phyloP scores from a whole-genome alignment of 2,113 vertebrate genomes.

The Pseudois nayaur region DNA sequence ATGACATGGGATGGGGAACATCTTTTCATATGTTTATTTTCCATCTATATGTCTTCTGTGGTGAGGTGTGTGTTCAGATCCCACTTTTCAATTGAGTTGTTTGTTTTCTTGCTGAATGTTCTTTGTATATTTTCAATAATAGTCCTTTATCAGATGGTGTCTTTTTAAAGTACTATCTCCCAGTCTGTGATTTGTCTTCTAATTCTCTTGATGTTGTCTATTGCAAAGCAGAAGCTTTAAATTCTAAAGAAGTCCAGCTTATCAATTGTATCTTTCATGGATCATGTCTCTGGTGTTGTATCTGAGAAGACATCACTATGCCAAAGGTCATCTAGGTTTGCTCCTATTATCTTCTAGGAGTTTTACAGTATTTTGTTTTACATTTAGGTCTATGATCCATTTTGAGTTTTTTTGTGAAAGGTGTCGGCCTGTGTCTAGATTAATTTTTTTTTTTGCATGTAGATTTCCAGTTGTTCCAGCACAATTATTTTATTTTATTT shows the following conservation, averaged over 20 bases:
- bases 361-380: not conserved
- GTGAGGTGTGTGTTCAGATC: not conserved
- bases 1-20: not conserved
- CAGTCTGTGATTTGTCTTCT: not conserved
- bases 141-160: not conserved
- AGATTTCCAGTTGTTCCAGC: not conserved
- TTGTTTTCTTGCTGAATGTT: not conserved
- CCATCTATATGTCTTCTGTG: not conserved
- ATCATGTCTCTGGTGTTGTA: not conserved
- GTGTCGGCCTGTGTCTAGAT: not conserved
- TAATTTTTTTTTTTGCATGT: not conserved
- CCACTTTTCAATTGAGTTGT: not conserved
- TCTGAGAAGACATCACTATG: not conserved
- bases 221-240: not conserved
- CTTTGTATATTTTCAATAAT: not conserved
- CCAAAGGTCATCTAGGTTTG: not conserved
- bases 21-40: not conserved
- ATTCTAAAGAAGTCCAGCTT: not conserved
- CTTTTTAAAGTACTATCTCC: not conserved
- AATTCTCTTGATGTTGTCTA: not conserved
- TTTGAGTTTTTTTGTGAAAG: not conserved
- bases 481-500: not conserved
- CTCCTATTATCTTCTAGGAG: not conserved
- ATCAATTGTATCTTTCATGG: not conserved
- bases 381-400: not conserved